Evolutionary conservation across 2,113 vertebrate species (phyloP).

Genomic region (Turdus rufiventris): DNA sequence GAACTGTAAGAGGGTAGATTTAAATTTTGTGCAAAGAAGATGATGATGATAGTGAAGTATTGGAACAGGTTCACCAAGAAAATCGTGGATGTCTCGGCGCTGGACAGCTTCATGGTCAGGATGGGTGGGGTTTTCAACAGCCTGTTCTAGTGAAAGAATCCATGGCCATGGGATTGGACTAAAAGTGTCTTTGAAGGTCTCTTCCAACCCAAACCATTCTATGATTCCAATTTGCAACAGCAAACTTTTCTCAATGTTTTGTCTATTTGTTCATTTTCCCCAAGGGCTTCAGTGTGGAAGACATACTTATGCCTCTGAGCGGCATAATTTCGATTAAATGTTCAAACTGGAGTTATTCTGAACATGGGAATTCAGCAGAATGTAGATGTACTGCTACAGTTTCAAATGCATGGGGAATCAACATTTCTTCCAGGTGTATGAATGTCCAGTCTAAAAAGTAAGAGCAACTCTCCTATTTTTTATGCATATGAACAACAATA

Average conservation of each 20-base stretch:
- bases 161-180: rapidly evolving
- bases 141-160: neutral
- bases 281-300: neutral
- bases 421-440: rapidly evolving
- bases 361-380: neutral
- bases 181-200: neutral
- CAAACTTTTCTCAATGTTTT: neutral
- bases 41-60: neutral
- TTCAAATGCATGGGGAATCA: neutral
- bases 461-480: neutral
- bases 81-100: neutral
- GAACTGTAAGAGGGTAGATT: neutral
- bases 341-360: neutral
- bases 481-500: neutral
- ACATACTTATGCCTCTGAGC: neutral
- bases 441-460: neutral
- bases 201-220: neutral
- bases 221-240: neutral
- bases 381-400: neutral
- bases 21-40: neutral
- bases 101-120: rapidly evolving
- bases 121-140: neutral
- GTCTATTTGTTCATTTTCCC: neutral
- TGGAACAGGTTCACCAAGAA: rapidly evolving
- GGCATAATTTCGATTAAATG: neutral